Evolutionary conservation across 2,113 vertebrate genomes (phyloP), one percentile per base, ranked within the genome.

Genomic region (Carollia perspicillata): DNA sequence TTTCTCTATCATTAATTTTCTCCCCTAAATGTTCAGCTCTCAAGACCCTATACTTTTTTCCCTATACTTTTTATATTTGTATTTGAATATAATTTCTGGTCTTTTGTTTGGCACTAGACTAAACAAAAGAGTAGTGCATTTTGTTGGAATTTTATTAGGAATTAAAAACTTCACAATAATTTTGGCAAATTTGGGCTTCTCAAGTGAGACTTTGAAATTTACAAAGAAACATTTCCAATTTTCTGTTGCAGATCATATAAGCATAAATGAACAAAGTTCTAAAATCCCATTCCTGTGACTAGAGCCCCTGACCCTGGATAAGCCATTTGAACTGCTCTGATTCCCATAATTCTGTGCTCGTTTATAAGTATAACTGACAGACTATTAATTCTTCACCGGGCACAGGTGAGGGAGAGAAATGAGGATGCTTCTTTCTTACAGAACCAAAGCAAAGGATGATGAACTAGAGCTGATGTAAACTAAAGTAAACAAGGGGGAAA

Each of bases 131-230:
- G 22, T 37, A 66, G 40, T 28, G 17, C 17, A 37, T 55, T 72
- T 47, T 75, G 58, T 83, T 77, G 74, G 37, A 72, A 90, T 90
- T 55, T 71, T 6, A 40, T 80, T 18, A 40, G 23, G 17, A 6
- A 13, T 84, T 40, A 80, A 51, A 96, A 89, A 60, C 6, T n/a
- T 89, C 47, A 96, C 44, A 35, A 47, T 42, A 9, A 83, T 95
- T 94, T 86, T 75, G 60, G 60, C 51, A 84, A 68, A 63, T 44
- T 49, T 22, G 77, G 26, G 23, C 49, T 72, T 78, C 60, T 92
- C 18, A 72, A 87, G 68, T 40, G 51, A 94, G 51, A 69, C 60
- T 83, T 72, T 44, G 3, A 92, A 92, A 68, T 83, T 80, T 30
- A 10, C 71, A 79, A 65, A 66, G 28, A 49, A 89, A 75, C 30